Base-by-base conservation (phyloP, 1,140 invertebrate species). In the Colletes latitarsis region DNA sequence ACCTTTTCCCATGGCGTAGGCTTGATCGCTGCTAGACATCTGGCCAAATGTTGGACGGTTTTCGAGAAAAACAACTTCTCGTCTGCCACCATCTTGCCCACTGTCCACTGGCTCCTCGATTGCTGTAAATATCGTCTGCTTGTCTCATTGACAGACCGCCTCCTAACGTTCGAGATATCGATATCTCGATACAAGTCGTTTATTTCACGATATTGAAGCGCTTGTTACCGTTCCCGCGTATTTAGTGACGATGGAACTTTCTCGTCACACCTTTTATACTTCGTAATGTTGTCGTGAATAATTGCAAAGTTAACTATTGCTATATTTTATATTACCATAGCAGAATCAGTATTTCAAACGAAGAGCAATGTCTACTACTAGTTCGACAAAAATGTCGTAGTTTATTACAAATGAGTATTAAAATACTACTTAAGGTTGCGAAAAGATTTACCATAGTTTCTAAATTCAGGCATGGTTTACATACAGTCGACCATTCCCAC, bases 1-100 rank as follows among this genome's bases (percentile, higher is more conserved):
- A 98, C 97, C 95, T 98, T 98, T 92, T 97, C 97, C 96, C 97
- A 97, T 93, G 97, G 97, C 84, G 97, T 96, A 75, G 97, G 96
- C 90, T 97, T 96, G 63, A 98, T 96, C 77, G 95, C 95, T 21
- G 97, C 97, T 81, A 98, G 93, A 84, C 97, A 98, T 91, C 97
- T 95, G 3, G 98, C 98, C 88, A 98, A 95, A 94, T 98, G 97
- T 91, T 97, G 96, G 55, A 98, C 96, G 21, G 97, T 97, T 92
- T 97, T 96, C 86, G 96, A 96, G 92, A 98, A 98, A 93, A 98
- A 98, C 89, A 96, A 94, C 91, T 95, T 96, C 89, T 96, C 95
- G 81, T 96, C 95, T 87, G 94, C 94, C 76, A 92, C 92, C 94
- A 95, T 94, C 21, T 81, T 86, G 62, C 41, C 43, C 55, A 82